phyloP scores from a whole-genome alignment of 2,888 invertebrate species.

The Plebejus melissa region DNA sequence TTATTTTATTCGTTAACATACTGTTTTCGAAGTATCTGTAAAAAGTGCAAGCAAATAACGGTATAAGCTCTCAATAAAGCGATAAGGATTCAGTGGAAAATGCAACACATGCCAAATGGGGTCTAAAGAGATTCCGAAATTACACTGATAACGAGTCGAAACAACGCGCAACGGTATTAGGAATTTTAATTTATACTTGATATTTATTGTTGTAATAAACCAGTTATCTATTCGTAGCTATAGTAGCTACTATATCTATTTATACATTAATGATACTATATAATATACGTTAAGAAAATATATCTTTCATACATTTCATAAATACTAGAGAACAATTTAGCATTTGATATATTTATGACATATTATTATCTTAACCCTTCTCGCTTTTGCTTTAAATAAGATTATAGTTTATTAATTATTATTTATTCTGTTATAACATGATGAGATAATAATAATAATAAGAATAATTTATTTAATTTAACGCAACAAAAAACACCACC shows the following conservation, averaged over 20 bases:
- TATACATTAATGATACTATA: no score
- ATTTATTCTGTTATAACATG: background rate
- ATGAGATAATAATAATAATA: background rate
- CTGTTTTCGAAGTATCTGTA: background rate
- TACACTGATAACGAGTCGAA: background rate
- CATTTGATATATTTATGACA: no score
- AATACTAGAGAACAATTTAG: background rate
- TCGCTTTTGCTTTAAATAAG: no score
- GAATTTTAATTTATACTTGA: background rate
- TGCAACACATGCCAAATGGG: background rate
- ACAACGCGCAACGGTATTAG: background rate
- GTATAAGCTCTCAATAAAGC: background rate
- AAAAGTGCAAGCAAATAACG: background rate
- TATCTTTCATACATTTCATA: background rate
- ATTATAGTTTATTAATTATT: no score
- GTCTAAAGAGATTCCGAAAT: background rate
- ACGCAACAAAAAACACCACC: no score
- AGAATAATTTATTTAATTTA: no score
- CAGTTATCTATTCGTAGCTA: background rate
- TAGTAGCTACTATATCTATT: no score
- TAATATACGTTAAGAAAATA: background rate
- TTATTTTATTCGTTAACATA: no score
- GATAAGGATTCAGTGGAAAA: slow-evolving; percentile 7
- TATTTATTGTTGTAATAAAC: background rate
- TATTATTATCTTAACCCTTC: no score